A percentile compares a stretch with the other conserved stretches of the same genome.
Conservation (phyloP, 2,797 vertebrate genomes). For the Pseudocheirus occidentalis region DNA sequence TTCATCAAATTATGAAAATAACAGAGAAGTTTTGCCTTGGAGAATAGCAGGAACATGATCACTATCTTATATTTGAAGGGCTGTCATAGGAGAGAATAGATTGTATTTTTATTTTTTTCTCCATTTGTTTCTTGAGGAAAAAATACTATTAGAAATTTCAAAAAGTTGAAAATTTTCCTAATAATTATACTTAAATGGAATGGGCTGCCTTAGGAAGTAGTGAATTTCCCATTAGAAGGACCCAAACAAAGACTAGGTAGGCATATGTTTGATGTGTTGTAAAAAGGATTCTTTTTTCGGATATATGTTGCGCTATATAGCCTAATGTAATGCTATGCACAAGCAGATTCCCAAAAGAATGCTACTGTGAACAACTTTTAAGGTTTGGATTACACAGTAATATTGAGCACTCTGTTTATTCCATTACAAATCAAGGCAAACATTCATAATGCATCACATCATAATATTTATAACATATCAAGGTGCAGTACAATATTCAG, state of each 20-base stretch:
- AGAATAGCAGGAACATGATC: not conserved
- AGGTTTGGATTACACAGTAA: too few species aligned
- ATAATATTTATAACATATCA: too few species aligned
- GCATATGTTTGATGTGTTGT: not conserved
- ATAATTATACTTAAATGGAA: not conserved
- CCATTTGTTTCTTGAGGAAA: not conserved
- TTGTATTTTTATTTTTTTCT: not conserved
- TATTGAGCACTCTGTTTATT: too few species aligned
- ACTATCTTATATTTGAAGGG: not conserved
- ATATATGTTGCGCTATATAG: not conserved
- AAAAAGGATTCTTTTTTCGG: not conserved
- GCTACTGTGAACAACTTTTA: too few species aligned
- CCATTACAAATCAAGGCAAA: too few species aligned
- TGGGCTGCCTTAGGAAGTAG: not conserved
- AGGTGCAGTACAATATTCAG: too few species aligned
- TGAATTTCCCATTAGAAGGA: not conserved
- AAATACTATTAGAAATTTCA: not conserved
- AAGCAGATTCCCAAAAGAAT: too few species aligned
- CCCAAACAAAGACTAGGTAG: not conserved
- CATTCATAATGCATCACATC: too few species aligned
- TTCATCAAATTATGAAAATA: not conserved
- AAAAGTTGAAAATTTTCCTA: not conserved
- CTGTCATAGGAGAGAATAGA: not conserved
- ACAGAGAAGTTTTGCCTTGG: not conserved
- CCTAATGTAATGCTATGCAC: too few species aligned